Base-by-base conservation (phyloP, 2,888 invertebrate species). In the Chrysolina haemoptera region DNA sequence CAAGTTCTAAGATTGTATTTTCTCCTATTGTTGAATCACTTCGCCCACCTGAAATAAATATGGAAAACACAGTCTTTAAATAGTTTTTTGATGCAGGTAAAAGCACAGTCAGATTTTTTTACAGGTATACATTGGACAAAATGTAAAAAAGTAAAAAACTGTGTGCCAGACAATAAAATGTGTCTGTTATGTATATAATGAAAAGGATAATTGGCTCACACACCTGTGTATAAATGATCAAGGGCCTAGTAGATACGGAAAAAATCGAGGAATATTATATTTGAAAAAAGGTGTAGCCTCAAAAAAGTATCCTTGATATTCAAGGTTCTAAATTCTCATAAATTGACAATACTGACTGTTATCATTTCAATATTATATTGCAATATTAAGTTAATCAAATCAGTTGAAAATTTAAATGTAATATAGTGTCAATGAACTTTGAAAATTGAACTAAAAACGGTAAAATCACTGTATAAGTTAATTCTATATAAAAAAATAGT, bases 171-270 rank as follows among this genome's bases (percentile, higher is more conserved):
- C 53, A 53, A 53, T 53, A 53, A 20, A 14, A 43, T 43, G 43
- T 43, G 43, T 43, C 43, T 43, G 43, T 43, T 53, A 12, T 53
- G 53, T 53, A 53, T 53, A 53, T 53, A 53, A 20, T 53, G 53
- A 20, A 22, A 53, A 4, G 11, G 20, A 48, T 53, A 53, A 20
- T 53, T 20, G 53, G 16, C 50, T 18, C 8, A 20, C 20, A 53
- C 12, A 53, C 12, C 11, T 20, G 43, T 20, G 53, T 53, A 20
- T 12, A 4, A 22, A 53, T 53, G 20, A 53, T 53, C 12, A 20
- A 20, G 18, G 18, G 14, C 53, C 20, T 53, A 53, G 53, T 12
- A 20, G 11, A n/a, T 50, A 50, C 16, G 20, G 20, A 20, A 35
- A 53, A 53, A 20, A 53, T 53, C 53, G 53, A 53, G 53, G 20